Evolutionary conservation across 2,113 vertebrate genomes (phyloP).

Genomic region (Xiphorhynchus elegans): DNA sequence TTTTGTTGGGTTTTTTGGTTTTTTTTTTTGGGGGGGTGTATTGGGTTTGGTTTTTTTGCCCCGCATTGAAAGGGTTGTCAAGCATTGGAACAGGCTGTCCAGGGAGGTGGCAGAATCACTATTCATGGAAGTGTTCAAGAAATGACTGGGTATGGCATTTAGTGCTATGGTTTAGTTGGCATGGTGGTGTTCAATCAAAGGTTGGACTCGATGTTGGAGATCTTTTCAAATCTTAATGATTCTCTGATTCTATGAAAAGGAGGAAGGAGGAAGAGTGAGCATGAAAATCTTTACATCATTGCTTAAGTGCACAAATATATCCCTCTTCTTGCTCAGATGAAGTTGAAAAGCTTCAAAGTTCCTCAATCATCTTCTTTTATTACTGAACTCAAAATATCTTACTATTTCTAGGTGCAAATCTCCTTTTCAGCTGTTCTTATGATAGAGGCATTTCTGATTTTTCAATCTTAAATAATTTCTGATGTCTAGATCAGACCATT

Average conservation of each 20-base stretch:
- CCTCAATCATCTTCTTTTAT: not conserved
- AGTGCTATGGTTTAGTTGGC: not conserved
- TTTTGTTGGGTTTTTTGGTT: no score
- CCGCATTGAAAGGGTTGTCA: not conserved
- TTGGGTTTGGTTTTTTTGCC: not conserved
- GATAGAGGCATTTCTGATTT: not conserved
- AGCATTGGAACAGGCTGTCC: not conserved
- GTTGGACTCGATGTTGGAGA: not conserved
- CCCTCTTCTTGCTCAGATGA: not conserved
- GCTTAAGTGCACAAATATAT: not conserved
- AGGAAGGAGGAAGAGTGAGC: not conserved
- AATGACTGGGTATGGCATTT: not conserved
- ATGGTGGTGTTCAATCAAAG: not conserved
- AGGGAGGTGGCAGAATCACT: not conserved
- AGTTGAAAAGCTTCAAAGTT: not conserved
- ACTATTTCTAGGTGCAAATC: not conserved
- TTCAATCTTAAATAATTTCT: not conserved
- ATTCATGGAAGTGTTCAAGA: not conserved
- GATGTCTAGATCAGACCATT: conserved; percentile 7
- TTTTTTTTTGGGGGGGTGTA: no score
- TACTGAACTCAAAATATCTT: not conserved
- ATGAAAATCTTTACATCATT: not conserved
- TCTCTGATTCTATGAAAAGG: not conserved
- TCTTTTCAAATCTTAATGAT: not conserved
- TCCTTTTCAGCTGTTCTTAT: not conserved